Evolutionary conservation across 2,888 invertebrate genomes (phyloP), one percentile per base, ranked within the genome.

Genomic region (Chrysomela aeneicollis): DNA sequence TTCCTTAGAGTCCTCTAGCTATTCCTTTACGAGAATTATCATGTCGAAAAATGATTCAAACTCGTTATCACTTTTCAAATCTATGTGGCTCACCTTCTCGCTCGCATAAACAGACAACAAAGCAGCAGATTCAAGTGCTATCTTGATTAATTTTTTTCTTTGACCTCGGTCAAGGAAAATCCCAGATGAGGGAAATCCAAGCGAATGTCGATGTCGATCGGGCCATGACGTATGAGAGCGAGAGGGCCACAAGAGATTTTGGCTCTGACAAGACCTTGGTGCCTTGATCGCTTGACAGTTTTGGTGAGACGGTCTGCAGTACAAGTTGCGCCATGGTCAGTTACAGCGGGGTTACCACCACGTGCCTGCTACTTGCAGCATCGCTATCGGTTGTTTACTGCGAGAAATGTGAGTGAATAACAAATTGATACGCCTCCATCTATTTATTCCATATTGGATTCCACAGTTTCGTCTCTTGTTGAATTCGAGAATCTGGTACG

Each of bases 371-470:
- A 6, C 10, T 57, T n/a, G 57, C 32, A 46, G 22, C 30, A 15
- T 22, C 47, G 47, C 12, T 57, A 47, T 57, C 57, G 3, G 5
- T 26, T 47, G 57, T 57, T 57, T 57, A 46, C 50, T 60, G 66
- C 42, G 64, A 62, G 37, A 75, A 75, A 71, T 73, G 74, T 75
- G 64, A 75, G 74, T 73, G 63, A 49, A 49, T 60, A 49, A 37
- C 22, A 21, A 32, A 55, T 46, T 15, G 21, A 42, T 17, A 55
- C 55, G 55, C 55, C 55, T 42, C 37, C 42, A 9, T 26, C n/a
- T 26, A 8, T 42, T 42, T 42, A 15, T 42, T 42, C 15, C 15
- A 15, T 42, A 42, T 42, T 12, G 1, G 12, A n/a, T 53, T n/a
- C 9, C 53, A n/a, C n/a, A 35, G n/a, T 53, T 18, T n/a, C 30